Percentiles rank a stretch among this genome's conserved stretches.
phyloP scores from a whole-genome alignment of 2,113 vertebrate genomes.

The Physeter macrocephalus region DNA sequence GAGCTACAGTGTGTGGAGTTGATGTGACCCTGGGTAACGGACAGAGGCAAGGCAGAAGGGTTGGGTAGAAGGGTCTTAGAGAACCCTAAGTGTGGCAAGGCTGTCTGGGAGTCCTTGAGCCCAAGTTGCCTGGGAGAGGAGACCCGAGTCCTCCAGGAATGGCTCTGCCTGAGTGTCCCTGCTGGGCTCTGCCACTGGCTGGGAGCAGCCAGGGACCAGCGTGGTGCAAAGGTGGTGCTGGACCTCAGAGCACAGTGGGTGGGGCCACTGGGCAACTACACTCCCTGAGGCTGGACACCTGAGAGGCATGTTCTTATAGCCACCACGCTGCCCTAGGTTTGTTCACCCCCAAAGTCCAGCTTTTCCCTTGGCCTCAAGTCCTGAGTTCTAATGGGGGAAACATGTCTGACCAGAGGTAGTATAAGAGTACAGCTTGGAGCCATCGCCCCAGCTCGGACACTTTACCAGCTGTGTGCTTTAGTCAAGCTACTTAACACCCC shows the following conservation, averaged over 20 bases:
- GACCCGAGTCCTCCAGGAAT: too few relatives aligned
- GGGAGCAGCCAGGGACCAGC: background rate
- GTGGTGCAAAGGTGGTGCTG: background rate
- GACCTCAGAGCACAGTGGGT: background rate
- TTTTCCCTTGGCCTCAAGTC: background rate
- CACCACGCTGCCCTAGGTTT: background rate
- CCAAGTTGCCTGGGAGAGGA: accelerated
- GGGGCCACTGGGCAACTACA: background rate
- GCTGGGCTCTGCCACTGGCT: background rate
- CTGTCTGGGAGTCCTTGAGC: background rate
- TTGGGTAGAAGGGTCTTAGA: background rate
- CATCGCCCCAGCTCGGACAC: too few relatives aligned
- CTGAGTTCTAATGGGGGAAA: background rate
- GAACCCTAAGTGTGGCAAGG: background rate
- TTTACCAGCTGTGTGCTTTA: too few relatives aligned
- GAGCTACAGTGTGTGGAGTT: background rate
- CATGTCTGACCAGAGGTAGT: background rate
- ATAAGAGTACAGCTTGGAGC: background rate
- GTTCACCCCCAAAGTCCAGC: background rate
- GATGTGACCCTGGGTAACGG: background rate
- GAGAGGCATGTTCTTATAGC: background rate
- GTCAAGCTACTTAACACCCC: background rate
- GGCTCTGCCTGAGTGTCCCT: background rate
- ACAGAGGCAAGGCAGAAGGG: background rate
- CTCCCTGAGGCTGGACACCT: background rate